Evolutionary conservation across 1,140 invertebrate genomes (phyloP).

Genomic region (Pseudomyrmex flavicornis): DNA sequence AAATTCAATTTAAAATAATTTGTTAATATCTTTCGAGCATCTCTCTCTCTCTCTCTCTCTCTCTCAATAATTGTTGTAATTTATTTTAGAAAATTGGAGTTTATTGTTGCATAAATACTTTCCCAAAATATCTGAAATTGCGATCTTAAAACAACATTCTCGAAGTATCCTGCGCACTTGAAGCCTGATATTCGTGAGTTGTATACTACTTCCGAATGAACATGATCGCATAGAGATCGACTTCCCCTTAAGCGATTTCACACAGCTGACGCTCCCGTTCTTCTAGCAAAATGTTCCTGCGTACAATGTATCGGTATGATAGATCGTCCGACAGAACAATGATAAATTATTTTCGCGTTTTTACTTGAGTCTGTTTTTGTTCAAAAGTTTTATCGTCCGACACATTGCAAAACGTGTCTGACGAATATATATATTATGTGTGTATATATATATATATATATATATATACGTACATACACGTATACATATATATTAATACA

Average conservation of each 20-base stretch:
- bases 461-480: no score
- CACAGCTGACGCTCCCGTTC: constrained; percentile 69
- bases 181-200: constrained; percentile 37
- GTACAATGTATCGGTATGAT: constrained; percentile 69
- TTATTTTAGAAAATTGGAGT: not conserved
- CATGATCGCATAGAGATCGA: constrained; percentile 66
- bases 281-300: constrained; percentile 63
- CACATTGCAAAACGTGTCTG: not conserved
- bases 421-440: not conserved
- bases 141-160: not conserved
- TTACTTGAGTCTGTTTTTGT: constrained; percentile 21
- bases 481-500: no score
- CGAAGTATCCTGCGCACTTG: constrained; percentile 32
- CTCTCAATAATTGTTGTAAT: not conserved
- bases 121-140: not conserved
- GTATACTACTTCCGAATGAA: constrained; percentile 62
- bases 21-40: no score
- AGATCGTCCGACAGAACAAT: constrained; percentile 65
- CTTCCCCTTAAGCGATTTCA: constrained; percentile 67
- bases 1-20: no score
- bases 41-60: no score
- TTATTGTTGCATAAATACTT: not conserved
- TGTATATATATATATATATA: not conserved
- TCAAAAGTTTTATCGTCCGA: not conserved
- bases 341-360: constrained; percentile 67